Base-by-base conservation (phyloP, 2,888 invertebrate genomes). In the Acrobasis repandana region DNA sequence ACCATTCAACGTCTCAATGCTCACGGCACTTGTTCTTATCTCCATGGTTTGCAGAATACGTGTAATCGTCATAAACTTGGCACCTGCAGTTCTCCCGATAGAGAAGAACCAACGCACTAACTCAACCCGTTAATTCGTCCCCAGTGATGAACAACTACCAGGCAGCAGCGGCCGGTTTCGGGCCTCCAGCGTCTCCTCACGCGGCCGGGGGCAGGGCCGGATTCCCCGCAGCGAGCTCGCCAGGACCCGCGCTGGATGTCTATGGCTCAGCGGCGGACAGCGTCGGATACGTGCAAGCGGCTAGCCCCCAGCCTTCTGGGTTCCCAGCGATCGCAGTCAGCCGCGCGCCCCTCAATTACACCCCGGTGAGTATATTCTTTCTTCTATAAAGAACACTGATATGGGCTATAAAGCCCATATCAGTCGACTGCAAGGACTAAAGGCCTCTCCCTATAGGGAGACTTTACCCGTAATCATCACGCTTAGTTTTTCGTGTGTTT, bases 121-220 rank as follows among this genome's bases (percentile, higher is more conserved):
- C 43, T 43, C 5, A 43, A 43, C 43, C n/a, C 43, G 5, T 43
- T n/a, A 43, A n/a, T 18, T 20, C 72, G 67, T 91, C 74, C 94
- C 74, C 96, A 97, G 98, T 98, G 93, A 98, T 98, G 97, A 97
- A 97, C 94, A 98, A 97, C 94, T 98, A 98, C 93, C 97, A 97
- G 85, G 96, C 97, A 62, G 96, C 96, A 70, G 95, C 95, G 68
- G 95, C 95, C 75, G 96, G 95, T 62, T 96, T 95, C 80, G 96
- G 96, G 43, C 97, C 96, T 65, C 96, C 96, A 66, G 96, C 96
- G 72, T 96, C 96, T 67, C 97, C 97, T 67, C 97, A 97, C 82
- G 95, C 93, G 62, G 95, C 94, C 66, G 95, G 95, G 11, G 94
- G 94, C 62, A 93, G 95, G 75, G 95, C 96, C 75, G 96, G 96